Percentiles rank a stretch among this genome's conserved stretches.
These are phyloP conservation scores for Spilogale gracilis DNA, from an alignment of 2,113 vertebrate genomes.

Conservation along the genomic window DNA sequence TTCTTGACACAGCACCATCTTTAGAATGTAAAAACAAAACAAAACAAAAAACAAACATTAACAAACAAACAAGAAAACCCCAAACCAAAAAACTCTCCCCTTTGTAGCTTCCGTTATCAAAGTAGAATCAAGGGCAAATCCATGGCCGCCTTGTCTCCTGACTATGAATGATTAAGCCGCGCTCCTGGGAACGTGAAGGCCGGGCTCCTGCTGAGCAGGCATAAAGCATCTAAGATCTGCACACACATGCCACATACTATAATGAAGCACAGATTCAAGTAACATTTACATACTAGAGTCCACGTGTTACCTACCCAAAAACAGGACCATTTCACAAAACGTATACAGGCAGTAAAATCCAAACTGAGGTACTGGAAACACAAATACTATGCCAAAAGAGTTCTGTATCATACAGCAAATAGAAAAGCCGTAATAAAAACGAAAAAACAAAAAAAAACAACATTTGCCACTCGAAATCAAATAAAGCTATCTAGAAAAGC, in stretches of 20 bases:
- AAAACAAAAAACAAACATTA: constrained; percentile 63
- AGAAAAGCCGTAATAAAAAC: constrained; percentile 88
- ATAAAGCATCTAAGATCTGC: constrained; percentile 94
- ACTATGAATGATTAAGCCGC: constrained; percentile 86
- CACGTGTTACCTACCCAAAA: constrained; percentile 96
- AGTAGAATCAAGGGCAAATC: constrained; percentile 91
- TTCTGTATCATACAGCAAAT: constrained; percentile 92
- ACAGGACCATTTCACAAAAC: constrained; percentile 97
- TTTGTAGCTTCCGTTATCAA: constrained; percentile 87
- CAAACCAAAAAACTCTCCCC: constrained; percentile 89
- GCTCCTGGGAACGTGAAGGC: constrained; percentile 85
- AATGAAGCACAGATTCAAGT: constrained; percentile 99
- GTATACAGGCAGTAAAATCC: constrained; percentile 96
- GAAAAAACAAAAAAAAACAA: constrained; percentile 66
- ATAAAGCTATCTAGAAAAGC: constrained; percentile 89
- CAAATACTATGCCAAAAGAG: constrained; percentile 94
- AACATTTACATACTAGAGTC: constrained; percentile 99
- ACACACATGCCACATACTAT: constrained; percentile 97
- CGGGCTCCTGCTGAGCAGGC: constrained; percentile 92
- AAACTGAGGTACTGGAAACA: constrained; percentile 96
- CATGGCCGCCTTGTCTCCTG: constrained; percentile 91
- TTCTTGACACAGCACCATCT: constrained; percentile 97
- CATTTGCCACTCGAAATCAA: constrained; percentile 90
- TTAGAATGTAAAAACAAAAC: constrained; percentile 89
- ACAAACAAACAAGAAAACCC: constrained; percentile 62